These are phyloP conservation scores for Cerceris ruficornis DNA, from an alignment of 2,888 invertebrate species.

Conservation along the genomic window DNA sequence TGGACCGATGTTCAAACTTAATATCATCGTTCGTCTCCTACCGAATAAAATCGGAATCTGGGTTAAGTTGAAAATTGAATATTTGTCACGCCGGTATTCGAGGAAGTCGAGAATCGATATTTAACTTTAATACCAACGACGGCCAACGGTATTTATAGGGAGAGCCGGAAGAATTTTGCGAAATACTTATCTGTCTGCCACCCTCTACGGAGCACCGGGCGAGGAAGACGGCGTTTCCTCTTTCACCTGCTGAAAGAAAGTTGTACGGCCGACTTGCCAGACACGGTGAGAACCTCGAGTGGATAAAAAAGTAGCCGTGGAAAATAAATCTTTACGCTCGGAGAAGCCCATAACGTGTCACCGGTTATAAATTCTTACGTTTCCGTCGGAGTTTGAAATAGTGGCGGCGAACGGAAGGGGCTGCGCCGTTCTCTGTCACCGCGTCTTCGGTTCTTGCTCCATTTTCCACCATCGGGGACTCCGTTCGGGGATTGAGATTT, in stretches of 20 bases:
- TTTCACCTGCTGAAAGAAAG: slow-evolving; percentile 14
- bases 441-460: slow-evolving; percentile 23
- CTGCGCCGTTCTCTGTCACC: slow-evolving; percentile 21
- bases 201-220: background rate
- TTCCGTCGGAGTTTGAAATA: slow-evolving; percentile 48
- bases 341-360: slow-evolving; percentile 56
- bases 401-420: slow-evolving; percentile 44
- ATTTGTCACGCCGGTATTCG: background rate
- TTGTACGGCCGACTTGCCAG: slow-evolving; percentile 7
- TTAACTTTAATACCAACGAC: background rate
- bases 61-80: background rate
- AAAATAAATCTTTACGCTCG: slow-evolving; percentile 56
- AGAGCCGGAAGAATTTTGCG: background rate
- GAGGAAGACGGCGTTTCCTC: background rate
- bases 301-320: slow-evolving; percentile 35
- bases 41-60: background rate
- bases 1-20: too few species aligned
- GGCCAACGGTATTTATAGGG: background rate
- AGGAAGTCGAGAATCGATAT: background rate
- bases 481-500: slow-evolving; percentile 39
- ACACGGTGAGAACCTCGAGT: slow-evolving; percentile 18
- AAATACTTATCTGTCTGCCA: background rate
- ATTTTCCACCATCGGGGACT: slow-evolving; percentile 5
- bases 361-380: slow-evolving; percentile 64
- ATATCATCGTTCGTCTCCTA: too few species aligned